Base-by-base conservation (phyloP, 2,888 invertebrate genomes). In the Melikaiella ostensackeni region DNA sequence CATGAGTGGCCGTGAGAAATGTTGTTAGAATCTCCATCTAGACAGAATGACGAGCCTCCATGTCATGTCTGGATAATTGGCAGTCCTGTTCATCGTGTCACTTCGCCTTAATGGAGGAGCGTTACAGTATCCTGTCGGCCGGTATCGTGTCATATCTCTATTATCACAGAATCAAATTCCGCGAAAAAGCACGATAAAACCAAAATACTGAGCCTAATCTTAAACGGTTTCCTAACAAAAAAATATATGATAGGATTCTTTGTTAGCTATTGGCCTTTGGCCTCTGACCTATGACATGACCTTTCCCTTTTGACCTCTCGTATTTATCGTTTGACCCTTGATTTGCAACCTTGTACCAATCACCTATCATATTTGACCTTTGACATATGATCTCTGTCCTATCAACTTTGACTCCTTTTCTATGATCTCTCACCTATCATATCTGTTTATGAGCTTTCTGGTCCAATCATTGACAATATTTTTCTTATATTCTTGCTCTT, bases 21-120 rank as follows among this genome's bases (percentile, higher is more conserved):
- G 75, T 80, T 77, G 75, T 83, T 80, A 79, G 75, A 79, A 80
- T 81, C 75, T 80, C 70, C 42, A 75, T 78, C 66, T 42, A 74
- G 66, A 64, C 75, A 70, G 66, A 81, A 81, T 80, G 74, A 76
- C 80, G 61, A 38, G 61, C 27, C 66, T 74, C 35, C 59, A 38
- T 50, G 62, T 55, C 74, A 11, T 74, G 59, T 57, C 64, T 13
- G 66, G 74, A 74, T 80, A 81, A 81, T 81, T 80, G 80, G 75
- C 57, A 64, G 33, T 73, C 57, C 70, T 75, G 77, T 30, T 61
- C 70, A 59, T 42, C 30, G 57, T 59, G 35, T 64, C 42, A 42
- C 42, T 64, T 42, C 42, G 24, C 42, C 27, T 27, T 42, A 42
- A 66, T 66, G 46, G 46, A 63, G 27, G 38, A 42, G 27, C 66